Percentiles rank a stretch among this genome's conserved stretches.
Evolutionary conservation across 2,113 vertebrate species (phyloP).

Genomic region (Zapornia atra): DNA sequence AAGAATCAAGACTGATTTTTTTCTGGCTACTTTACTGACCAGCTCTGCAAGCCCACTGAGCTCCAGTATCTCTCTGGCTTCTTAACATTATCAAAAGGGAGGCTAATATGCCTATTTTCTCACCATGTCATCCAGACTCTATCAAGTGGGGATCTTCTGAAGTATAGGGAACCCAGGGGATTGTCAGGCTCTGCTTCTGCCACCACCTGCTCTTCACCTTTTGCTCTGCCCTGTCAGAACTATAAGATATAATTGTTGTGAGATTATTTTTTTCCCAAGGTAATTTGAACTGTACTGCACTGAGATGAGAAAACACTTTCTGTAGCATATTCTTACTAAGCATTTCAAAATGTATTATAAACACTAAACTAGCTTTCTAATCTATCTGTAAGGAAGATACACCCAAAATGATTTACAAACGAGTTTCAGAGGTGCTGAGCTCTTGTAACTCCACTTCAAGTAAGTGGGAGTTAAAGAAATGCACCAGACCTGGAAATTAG

Average conservation of each 20-base stretch:
- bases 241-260: neutral
- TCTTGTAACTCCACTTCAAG: neutral
- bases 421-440: neutral
- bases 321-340: neutral
- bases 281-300: neutral
- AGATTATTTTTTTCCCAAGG: neutral
- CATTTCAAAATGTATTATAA: neutral
- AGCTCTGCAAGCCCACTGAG: neutral
- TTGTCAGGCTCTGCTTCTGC: neutral
- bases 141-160: neutral
- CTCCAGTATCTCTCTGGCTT: neutral
- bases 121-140: neutral
- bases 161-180: neutral
- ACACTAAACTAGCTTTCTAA: neutral
- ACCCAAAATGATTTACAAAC: neutral
- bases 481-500: neutral
- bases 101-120: neutral
- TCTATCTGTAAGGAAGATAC: neutral
- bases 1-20: neutral
- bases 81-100: neutral
- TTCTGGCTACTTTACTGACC: neutral
- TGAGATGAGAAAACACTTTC: neutral
- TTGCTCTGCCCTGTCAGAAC: neutral
- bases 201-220: neutral
- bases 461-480: neutral